Evolutionary conservation across 2,888 invertebrate genomes (phyloP), one percentile per base, ranked within the genome.

Genomic region (Allygus modestus): DNA sequence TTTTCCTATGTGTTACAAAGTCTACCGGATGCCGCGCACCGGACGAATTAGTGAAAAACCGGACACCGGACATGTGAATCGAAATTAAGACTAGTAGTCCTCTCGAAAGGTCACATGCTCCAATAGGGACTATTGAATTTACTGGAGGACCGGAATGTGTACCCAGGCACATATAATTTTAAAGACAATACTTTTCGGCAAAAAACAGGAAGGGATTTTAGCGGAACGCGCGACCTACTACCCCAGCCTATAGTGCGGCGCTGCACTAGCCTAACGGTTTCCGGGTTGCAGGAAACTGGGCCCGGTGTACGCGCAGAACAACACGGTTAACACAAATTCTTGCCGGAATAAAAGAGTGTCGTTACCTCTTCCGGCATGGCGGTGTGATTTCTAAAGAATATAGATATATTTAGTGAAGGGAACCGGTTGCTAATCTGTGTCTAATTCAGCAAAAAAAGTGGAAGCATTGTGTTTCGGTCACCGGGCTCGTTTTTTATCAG

Each of bases 361-460:
- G 79, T 58, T 79, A 79, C 79, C 79, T 79, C 79, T 79, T 79
- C 79, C 79, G 79, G 79, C 37, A 54, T 54, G 58, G 79, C 58
- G 77, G 77, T 51, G 79, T 58, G 79, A 79, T 79, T 79, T 79
- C 79, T 79, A 79, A 79, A 79, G 79, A 79, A 79, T 79, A 79
- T 79, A 79, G 79, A 79, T 79, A 79, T 58, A 79, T 79, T 79
- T 79, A 79, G 79, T 51, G 79, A 79, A 79, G 58, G 77, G 79
- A 79, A 31, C 79, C 79, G 79, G 79, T 79, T 79, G 79, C 79
- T 79, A 79, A 79, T 79, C 79, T 79, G 79, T 79, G 79, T 79
- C 79, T 79, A 79, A 79, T 79, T 79, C 79, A 79, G 79, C 79
- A 79, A 79, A 79, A 79, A 79, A 79, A 79, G 58, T 54, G 33